Conservation (phyloP, 1,140 invertebrate species). For the Lasioglossum baleicum region DNA sequence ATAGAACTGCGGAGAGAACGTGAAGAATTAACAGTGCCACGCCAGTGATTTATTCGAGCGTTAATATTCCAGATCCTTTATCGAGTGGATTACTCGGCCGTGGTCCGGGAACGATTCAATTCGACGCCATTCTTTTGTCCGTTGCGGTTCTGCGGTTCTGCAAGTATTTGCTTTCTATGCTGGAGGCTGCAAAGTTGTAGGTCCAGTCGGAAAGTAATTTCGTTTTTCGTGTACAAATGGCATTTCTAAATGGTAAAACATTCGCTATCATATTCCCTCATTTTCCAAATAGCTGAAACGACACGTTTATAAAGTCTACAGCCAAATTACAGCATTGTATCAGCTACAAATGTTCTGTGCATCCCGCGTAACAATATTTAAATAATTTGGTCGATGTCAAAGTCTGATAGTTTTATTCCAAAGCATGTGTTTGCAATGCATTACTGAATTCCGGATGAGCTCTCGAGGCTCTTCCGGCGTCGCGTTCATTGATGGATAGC, state of each 20-base stretch:
- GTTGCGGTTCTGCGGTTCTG: background rate
- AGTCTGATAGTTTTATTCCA: too few relatives aligned
- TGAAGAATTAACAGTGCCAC: conserved; percentile 8
- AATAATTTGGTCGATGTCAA: too few relatives aligned
- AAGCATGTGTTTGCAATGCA: too few relatives aligned
- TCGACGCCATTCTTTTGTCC: conserved; percentile 37
- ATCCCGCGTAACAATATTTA: too few relatives aligned
- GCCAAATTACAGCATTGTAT: too few relatives aligned
- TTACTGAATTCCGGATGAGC: too few relatives aligned
- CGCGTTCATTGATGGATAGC: conserved; percentile 6
- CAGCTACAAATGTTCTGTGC: too few relatives aligned
- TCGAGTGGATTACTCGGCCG: conserved; percentile 12
- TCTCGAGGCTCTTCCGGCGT: background rate
- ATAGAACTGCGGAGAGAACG: background rate
- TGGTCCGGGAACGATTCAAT: conserved; percentile 26
- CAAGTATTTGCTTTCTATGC: background rate
- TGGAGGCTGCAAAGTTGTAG: background rate
- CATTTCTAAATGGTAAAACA: too few relatives aligned
- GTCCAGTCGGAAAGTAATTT: background rate
- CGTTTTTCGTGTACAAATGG: too few relatives aligned
- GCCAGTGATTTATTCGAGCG: background rate
- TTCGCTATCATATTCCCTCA: too few relatives aligned
- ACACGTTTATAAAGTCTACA: too few relatives aligned
- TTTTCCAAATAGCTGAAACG: too few relatives aligned
- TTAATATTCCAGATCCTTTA: conserved; percentile 22